Conservation (phyloP, 64 coral and sea anemone species). For the Stylophora pistillata region DNA sequence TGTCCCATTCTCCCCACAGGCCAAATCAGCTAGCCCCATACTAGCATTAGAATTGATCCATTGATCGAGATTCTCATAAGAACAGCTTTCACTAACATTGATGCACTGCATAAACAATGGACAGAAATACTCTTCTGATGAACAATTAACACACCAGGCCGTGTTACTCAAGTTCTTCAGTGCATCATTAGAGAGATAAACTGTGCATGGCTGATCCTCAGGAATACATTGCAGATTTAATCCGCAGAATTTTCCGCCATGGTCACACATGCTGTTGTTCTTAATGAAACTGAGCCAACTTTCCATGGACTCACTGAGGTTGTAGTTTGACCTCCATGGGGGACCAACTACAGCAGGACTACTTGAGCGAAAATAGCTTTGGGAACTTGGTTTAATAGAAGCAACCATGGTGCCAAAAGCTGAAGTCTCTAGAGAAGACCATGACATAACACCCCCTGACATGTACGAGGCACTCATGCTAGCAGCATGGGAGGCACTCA, state of each 20-base stretch:
- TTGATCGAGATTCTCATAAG: slow-evolving; percentile 4
- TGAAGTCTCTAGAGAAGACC: slow-evolving; percentile 24
- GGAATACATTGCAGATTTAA: slow-evolving; percentile 37
- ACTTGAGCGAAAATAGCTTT: background rate
- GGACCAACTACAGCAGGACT: background rate
- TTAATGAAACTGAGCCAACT: background rate
- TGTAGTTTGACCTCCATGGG: slow-evolving; percentile 18
- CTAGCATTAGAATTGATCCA: slow-evolving; percentile 32
- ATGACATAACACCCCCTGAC: background rate
- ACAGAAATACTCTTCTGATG: slow-evolving; percentile 23
- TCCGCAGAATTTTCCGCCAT: slow-evolving; percentile 10
- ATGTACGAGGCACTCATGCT: background rate
- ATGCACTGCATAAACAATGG: slow-evolving; percentile 39
- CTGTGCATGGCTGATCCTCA: background rate
- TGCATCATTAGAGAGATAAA: slow-evolving; percentile 23
- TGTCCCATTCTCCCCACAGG: background rate
- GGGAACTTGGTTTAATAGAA: background rate
- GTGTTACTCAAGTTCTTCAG: slow-evolving; percentile 11
- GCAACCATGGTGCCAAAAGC: slow-evolving; percentile 12
- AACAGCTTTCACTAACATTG: slow-evolving; percentile 18
- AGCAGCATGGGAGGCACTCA: background rate
- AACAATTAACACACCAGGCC: slow-evolving; percentile 51
- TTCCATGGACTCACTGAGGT: slow-evolving; percentile 5
- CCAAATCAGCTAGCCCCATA: background rate
- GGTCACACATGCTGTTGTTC: background rate